phyloP scores from a whole-genome alignment of 2,113 vertebrate genomes.

The Indicator maculatus region DNA sequence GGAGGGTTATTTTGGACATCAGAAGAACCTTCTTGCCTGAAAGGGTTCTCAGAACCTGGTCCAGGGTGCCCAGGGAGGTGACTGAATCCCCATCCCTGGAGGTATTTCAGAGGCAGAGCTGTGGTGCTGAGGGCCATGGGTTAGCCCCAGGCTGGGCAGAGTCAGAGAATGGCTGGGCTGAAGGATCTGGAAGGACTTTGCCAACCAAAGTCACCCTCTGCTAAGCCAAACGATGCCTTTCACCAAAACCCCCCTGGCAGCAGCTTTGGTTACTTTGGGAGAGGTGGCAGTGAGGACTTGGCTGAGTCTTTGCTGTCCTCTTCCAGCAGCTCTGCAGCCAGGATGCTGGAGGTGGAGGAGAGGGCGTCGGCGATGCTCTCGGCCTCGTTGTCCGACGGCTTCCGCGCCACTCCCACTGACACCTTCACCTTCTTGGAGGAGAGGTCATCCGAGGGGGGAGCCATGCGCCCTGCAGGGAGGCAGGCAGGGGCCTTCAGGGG shows the following conservation, averaged over 20 bases:
- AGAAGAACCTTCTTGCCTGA: too few species aligned
- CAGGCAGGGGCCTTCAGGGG: not conserved
- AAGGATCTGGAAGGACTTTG: too few species aligned
- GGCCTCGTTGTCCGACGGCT: constrained; percentile 86
- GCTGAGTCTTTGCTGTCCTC: constrained; percentile 85
- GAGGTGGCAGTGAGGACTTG: constrained; percentile 73
- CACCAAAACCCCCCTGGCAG: not conserved
- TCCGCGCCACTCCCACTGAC: constrained; percentile 87
- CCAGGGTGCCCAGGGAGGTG: too few species aligned
- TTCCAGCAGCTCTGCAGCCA: constrained; percentile 87
- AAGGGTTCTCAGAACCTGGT: too few species aligned
- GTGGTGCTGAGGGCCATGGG: too few species aligned
- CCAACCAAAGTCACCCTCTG: too few species aligned
- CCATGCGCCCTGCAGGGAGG: constrained; percentile 87
- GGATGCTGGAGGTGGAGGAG: constrained; percentile 81
- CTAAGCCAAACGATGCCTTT: not conserved
- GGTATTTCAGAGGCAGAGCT: too few species aligned
- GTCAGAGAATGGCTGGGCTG: too few species aligned
- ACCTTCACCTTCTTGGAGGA: constrained; percentile 92
- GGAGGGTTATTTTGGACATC: too few species aligned
- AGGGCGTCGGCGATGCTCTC: constrained; percentile 79
- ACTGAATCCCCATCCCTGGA: too few species aligned
- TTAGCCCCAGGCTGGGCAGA: too few species aligned
- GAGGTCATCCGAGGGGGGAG: constrained; percentile 85
- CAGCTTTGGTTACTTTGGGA: constrained; percentile 73